phyloP scores from a whole-genome alignment of 2,888 invertebrate genomes.

The Temnothorax ravouxi region DNA sequence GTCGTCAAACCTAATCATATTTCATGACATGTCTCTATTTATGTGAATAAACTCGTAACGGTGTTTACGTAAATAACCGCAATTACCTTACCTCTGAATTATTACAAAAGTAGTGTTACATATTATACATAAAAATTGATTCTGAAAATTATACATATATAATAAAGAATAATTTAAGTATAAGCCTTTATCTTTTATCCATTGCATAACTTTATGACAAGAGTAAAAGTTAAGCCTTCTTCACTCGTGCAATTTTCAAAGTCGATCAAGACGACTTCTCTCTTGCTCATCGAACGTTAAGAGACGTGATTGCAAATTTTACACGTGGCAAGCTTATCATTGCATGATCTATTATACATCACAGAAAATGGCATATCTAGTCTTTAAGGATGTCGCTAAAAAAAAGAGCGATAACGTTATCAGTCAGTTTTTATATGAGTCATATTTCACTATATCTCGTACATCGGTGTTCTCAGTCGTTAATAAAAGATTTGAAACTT shows the following conservation, averaged over 20 bases:
- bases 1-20: background rate
- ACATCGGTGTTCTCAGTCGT: background rate
- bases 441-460: slow-evolving; percentile 7
- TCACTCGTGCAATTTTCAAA: background rate
- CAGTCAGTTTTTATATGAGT: background rate
- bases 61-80: background rate
- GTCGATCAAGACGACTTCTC: background rate
- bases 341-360: slow-evolving; percentile 22
- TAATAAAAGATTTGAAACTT: slow-evolving; percentile 3
- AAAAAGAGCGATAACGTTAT: background rate
- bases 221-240: background rate
- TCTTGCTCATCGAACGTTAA: background rate
- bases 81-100: background rate
- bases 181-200: background rate
- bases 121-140: background rate
- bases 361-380: background rate
- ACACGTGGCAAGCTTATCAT: slow-evolving; percentile 4
- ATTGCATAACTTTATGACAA: background rate
- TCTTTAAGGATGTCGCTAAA: background rate
- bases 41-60: background rate
- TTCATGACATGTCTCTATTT: slow-evolving; percentile 2
- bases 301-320: background rate
- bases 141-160: background rate
- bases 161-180: background rate
- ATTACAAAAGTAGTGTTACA: background rate